phyloP scores from a whole-genome alignment of 2,797 vertebrate genomes.

The Gouania willdenowi region DNA sequence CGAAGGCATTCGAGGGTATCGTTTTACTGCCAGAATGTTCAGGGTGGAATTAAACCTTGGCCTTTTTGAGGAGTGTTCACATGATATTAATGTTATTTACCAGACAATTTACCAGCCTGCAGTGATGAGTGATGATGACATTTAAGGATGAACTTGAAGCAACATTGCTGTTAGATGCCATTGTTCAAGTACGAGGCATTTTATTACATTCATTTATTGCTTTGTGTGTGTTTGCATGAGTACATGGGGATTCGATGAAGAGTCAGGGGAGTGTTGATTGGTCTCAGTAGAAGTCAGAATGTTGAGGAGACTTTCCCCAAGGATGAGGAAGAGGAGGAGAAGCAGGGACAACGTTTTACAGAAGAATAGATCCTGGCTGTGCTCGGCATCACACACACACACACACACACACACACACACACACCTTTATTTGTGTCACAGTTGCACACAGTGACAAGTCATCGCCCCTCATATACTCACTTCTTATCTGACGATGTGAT shows the following conservation, averaged over 20 bases:
- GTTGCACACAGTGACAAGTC: conserved; percentile 37
- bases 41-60: too few species aligned
- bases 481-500: conserved; percentile 31
- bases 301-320: conserved; percentile 78
- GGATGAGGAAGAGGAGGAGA: conserved; percentile 54
- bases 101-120: too few species aligned
- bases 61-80: too few species aligned
- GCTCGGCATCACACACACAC: conserved; percentile 46
- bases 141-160: too few species aligned
- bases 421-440: conserved; percentile 7
- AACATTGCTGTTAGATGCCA: too few species aligned
- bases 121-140: too few species aligned
- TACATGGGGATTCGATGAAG: conserved; percentile 27
- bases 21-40: too few species aligned
- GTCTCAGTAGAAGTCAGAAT: conserved; percentile 82
- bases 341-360: conserved; percentile 74
- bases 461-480: conserved; percentile 72
- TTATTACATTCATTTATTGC: too few species aligned
- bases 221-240: not conserved
- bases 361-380: conserved; percentile 78
- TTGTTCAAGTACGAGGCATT: too few species aligned
- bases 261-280: conserved; percentile 70
- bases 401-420: conserved; percentile 17
- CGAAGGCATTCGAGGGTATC: too few species aligned
- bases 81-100: too few species aligned